Base-by-base conservation (phyloP, 2,797 vertebrate species). In the Macropodus opercularis region DNA sequence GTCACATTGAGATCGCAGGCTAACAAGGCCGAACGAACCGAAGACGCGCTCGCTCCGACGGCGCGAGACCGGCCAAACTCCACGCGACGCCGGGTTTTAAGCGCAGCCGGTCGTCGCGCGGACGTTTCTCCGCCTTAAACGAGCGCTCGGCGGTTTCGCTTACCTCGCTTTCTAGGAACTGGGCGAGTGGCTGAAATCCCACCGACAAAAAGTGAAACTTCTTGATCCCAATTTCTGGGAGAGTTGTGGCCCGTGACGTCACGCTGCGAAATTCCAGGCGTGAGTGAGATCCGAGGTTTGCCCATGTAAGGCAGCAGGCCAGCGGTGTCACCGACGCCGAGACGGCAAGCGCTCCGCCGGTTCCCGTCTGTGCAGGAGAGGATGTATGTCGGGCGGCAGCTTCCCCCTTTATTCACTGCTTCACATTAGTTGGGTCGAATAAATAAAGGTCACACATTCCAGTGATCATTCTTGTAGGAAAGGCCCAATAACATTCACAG, bases 231-330 rank as follows among this genome's bases (percentile, higher is more conserved):
- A 91, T 89, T n/a, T 90, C 79, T 91, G 89, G 90, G 89, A 92
- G 89, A 93, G 91, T 88, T 86, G 90, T 86, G 84, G 91, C 86
- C 87, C 39, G 89, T 94, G 93, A 94, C 93, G 93, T 94, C 92
- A 93, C 86, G 69, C 79, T 11, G 51, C 80, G 85, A 88, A 90
- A 93, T 94, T 93, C 92, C 92, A 92, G 88, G 82, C 89, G 84
- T 83, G 54, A 50, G 77, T 72, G 59, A 75, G 84, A 78, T 50
- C 67, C 81, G 81, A 89, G 87, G 89, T 91, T 91, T 94, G 93
- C 90, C 93, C 93, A 93, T 93, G 92, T 93, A 93, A 92, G 93
- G 92, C 92, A 93, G 90, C 89, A 74, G 88, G 75, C 81, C 77
- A 84, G 87, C 78, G 72, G 73, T 55, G 73, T 65, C 70, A 75